These are phyloP conservation scores for Harlomillsia oculata DNA, from an alignment of 1,140 invertebrate genomes.

Conservation along the genomic window DNA sequence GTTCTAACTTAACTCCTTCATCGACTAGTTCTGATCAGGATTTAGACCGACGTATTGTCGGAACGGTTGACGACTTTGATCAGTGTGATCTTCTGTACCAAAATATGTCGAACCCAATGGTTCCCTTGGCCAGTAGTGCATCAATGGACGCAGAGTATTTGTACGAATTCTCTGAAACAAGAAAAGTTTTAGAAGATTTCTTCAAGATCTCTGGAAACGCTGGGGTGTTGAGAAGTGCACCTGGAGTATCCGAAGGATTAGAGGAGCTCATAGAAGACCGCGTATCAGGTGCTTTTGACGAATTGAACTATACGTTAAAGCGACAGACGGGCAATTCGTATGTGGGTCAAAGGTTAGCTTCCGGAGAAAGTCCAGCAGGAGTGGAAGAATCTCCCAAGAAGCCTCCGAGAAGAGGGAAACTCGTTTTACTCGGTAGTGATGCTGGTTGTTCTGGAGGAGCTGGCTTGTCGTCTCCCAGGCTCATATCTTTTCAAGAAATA, in stretches of 20 bases:
- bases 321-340: conserved; percentile 65
- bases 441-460: conserved; percentile 14
- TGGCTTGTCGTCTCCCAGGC: conserved; percentile 25
- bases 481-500: conserved; percentile 36
- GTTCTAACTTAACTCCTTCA: conserved; percentile 12
- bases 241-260: not conserved
- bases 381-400: conserved; percentile 43
- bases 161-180: conserved; percentile 81
- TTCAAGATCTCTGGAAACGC: conserved; percentile 62
- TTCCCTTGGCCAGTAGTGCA: not conserved
- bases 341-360: conserved; percentile 65
- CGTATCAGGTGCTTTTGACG: conserved; percentile 45
- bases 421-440: conserved; percentile 13
- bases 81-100: not conserved
- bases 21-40: conserved; percentile 12
- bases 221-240: not conserved
- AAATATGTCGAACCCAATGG: not conserved
- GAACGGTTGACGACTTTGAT: conserved; percentile 5
- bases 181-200: conserved; percentile 82
- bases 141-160: conserved; percentile 52
- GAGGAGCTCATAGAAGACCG: not conserved
- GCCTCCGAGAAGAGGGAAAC: conserved; percentile 35
- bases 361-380: conserved; percentile 42
- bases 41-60: not conserved
- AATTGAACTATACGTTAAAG: conserved; percentile 72